Conservation (phyloP, 2,113 vertebrate species). For the Pelmatolapia mariae region DNA sequence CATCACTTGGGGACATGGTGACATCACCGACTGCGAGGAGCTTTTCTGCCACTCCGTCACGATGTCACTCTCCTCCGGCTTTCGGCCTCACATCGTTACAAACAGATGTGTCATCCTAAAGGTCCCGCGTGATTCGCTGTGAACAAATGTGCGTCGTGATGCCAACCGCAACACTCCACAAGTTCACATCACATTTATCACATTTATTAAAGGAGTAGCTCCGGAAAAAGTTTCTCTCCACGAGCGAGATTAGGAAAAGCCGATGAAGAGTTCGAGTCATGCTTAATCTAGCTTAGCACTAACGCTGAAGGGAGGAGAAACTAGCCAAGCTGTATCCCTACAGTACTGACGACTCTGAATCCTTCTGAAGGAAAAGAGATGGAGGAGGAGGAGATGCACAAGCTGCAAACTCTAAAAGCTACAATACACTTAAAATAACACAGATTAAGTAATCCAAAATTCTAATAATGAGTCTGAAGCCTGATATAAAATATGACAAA, state of each 20-base stretch:
- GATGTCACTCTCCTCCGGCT: not conserved
- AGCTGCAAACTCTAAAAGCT: not conserved
- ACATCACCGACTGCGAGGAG: conserved; percentile 14
- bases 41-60: not conserved
- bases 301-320: not conserved
- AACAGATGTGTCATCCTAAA: not conserved
- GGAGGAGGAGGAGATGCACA: not conserved
- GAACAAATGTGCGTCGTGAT: not conserved
- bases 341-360: not conserved
- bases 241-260: not conserved
- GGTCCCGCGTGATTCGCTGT: not conserved
- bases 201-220: not conserved
- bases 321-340: not conserved
- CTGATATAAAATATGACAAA: not conserved
- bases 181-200: not conserved
- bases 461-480: not conserved
- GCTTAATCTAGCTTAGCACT: not conserved
- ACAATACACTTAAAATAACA: not conserved
- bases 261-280: not conserved
- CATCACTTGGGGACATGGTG: conserved; percentile 36
- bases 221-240: not conserved
- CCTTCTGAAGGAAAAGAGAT: not conserved
- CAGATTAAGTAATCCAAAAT: not conserved
- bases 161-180: not conserved
- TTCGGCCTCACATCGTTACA: not conserved